Conservation (phyloP, 2,113 vertebrate species). For the Columba janthina region DNA sequence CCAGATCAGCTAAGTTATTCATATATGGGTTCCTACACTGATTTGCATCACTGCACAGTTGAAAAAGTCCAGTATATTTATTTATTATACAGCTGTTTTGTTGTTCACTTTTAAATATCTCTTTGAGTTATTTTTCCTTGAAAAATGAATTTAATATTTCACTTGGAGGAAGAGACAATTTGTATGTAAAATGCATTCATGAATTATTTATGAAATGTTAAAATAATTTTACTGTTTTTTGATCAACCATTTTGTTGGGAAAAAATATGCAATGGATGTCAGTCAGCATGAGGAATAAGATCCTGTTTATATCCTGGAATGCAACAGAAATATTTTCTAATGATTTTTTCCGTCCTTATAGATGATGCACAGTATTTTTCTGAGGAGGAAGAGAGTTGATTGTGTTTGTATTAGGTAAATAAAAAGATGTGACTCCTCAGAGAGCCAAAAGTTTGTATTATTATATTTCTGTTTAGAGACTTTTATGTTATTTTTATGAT, state of each 20-base stretch:
- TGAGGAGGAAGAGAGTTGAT: background rate
- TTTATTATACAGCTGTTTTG: background rate
- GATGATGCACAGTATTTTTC: background rate
- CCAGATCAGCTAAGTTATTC: background rate
- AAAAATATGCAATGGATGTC: background rate
- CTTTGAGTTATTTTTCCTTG: background rate
- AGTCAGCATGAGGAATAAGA: background rate
- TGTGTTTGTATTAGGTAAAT: background rate
- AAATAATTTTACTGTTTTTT: constrained; percentile 7
- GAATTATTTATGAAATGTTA: constrained; percentile 40
- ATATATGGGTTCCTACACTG: background rate
- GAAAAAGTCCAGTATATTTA: background rate
- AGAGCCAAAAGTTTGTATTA: background rate
- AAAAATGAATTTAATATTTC: background rate
- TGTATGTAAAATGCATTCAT: constrained; percentile 1
- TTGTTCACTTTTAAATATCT: background rate
- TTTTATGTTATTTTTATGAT: constrained; percentile 29
- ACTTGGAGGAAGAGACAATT: background rate
- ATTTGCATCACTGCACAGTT: background rate
- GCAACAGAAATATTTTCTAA: background rate
- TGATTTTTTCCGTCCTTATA: background rate
- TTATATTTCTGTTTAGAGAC: background rate
- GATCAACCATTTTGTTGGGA: background rate
- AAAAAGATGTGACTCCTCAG: background rate
- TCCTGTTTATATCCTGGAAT: background rate